Conservation (phyloP, 2,113 vertebrate genomes). For the Orcinus orca region DNA sequence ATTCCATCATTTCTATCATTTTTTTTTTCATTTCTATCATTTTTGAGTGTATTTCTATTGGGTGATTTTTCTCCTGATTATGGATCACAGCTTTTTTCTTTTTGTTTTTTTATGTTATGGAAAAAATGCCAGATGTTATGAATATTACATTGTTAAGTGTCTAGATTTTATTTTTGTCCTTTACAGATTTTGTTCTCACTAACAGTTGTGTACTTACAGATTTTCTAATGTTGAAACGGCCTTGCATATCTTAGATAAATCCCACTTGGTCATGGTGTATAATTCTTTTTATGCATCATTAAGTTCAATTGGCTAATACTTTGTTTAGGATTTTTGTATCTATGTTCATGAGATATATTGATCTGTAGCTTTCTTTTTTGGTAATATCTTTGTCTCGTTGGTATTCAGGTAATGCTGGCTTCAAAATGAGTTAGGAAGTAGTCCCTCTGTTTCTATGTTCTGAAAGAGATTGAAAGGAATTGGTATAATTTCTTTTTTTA, state of each 20-base stretch:
- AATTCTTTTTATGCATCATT: background rate
- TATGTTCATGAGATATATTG: background rate
- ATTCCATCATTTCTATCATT: background rate
- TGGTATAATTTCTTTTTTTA: background rate
- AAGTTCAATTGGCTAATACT: background rate
- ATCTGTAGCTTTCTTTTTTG: background rate
- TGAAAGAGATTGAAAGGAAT: background rate
- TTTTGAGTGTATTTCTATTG: background rate
- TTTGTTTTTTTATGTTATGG: background rate
- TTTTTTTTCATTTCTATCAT: background rate
- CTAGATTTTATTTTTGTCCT: background rate
- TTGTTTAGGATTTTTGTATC: background rate
- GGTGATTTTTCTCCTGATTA: background rate
- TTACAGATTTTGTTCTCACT: background rate
- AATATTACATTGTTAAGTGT: background rate
- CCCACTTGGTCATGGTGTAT: background rate
- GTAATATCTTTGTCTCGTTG: background rate
- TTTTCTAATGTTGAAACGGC: background rate
- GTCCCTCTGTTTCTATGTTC: background rate
- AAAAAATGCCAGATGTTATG: background rate
- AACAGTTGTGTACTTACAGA: background rate
- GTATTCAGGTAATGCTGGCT: background rate
- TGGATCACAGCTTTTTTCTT: background rate
- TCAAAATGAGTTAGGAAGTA: background rate
- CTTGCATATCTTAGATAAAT: background rate